phyloP scores from a whole-genome alignment of 2,113 vertebrate species.

The Centropus bengalensis region DNA sequence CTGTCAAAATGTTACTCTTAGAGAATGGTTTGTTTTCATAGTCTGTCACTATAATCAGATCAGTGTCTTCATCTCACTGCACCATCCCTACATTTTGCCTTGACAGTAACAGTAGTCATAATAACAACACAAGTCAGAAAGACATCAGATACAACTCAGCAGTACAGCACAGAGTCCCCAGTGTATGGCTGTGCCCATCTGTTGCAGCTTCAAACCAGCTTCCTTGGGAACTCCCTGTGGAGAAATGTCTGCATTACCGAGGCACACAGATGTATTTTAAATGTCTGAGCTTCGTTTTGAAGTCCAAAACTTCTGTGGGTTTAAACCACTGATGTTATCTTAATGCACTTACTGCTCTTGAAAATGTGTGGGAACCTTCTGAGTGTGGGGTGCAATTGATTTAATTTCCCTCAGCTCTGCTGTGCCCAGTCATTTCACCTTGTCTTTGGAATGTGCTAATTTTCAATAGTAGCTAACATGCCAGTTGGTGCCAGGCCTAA shows the following conservation, averaged over 20 bases:
- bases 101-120: not conserved
- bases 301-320: not conserved
- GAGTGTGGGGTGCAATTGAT: rapidly evolving
- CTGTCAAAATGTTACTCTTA: not conserved
- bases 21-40: slow-evolving; percentile 28
- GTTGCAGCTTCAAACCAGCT: not conserved
- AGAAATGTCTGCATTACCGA: rapidly evolving
- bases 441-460: not conserved
- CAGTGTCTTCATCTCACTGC: not conserved
- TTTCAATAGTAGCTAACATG: not conserved
- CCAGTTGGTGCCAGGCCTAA: not conserved
- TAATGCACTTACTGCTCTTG: not conserved
- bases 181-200: not conserved
- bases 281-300: not conserved
- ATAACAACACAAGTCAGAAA: not conserved
- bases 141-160: not conserved
- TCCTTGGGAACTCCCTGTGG: not conserved
- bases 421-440: not conserved
- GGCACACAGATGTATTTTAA: not conserved
- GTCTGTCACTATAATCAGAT: not conserved
- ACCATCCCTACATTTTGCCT: not conserved
- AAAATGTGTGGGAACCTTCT: not conserved
- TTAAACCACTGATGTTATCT: not conserved
- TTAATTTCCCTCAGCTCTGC: not conserved
- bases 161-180: not conserved